Evolutionary conservation across 2,888 invertebrate species (phyloP).

Genomic region (Stenurella melanura): DNA sequence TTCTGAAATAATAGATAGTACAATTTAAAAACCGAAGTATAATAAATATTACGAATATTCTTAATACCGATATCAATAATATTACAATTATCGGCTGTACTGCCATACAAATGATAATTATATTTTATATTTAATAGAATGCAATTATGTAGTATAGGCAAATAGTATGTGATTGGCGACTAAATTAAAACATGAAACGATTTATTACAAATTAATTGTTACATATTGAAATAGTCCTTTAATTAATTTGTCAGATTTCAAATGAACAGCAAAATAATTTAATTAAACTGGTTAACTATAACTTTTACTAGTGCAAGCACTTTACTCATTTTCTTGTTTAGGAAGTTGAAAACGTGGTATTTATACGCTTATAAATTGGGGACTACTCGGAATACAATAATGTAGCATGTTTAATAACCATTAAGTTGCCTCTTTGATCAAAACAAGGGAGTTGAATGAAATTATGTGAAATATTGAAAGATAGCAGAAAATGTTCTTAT

Average conservation of each 20-base stretch:
- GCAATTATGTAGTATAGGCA: not conserved
- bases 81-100: not conserved
- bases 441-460: too few species aligned
- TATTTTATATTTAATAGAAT: not conserved
- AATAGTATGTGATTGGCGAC: not conserved
- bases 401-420: too few species aligned
- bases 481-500: too few species aligned
- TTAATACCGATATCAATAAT: not conserved
- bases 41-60: too few species aligned
- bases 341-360: not conserved
- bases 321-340: not conserved
- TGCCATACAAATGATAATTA: not conserved
- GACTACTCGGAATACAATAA: too few species aligned
- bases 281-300: not conserved
- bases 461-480: too few species aligned
- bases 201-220: conserved; percentile 1
- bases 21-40: too few species aligned
- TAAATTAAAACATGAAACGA: not conserved
- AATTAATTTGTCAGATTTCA: not conserved
- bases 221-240: not conserved
- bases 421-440: too few species aligned
- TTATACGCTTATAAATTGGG: too few species aligned
- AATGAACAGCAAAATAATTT: not conserved
- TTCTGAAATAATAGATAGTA: too few species aligned
- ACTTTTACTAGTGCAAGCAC: not conserved